Evolutionary conservation across 2,888 invertebrate genomes (phyloP).

Genomic region (Lasioglossum oenotherae): DNA sequence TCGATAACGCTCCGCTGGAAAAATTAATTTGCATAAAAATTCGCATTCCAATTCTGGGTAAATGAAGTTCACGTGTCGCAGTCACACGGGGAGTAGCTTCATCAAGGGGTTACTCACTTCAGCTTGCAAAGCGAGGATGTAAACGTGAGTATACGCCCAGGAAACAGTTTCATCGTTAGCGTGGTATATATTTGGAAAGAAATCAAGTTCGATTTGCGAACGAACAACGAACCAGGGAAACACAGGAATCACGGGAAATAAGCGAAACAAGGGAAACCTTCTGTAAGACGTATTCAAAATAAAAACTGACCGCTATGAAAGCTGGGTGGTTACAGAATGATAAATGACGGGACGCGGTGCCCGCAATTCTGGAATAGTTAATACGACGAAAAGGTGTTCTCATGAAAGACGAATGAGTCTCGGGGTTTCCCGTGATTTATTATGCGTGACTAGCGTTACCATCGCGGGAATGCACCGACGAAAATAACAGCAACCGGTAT

Average conservation of each 20-base stretch:
- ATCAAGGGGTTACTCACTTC: background rate
- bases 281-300: background rate
- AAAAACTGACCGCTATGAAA: constrained; percentile 12
- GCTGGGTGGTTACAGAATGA: constrained; percentile 26
- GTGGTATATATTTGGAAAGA: background rate
- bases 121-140: background rate
- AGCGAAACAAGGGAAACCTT: background rate
- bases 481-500: constrained; percentile 8
- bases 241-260: too few species aligned
- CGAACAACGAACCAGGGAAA: background rate
- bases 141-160: background rate
- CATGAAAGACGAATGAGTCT: constrained; percentile 40
- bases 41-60: background rate
- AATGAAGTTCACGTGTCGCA: background rate
- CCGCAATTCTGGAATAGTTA: constrained; percentile 41
- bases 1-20: background rate
- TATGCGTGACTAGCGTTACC: constrained; percentile 20
- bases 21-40: background rate
- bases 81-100: background rate
- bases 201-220: constrained; percentile 3
- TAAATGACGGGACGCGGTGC: constrained; percentile 32
- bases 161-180: background rate
- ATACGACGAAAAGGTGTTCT: constrained; percentile 43
- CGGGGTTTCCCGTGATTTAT: constrained; percentile 45
- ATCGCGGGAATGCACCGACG: background rate